Percentiles rank a stretch among this genome's conserved stretches.
phyloP scores from a whole-genome alignment of 2,797 vertebrate species.

The Scomberomorus guttatus region DNA sequence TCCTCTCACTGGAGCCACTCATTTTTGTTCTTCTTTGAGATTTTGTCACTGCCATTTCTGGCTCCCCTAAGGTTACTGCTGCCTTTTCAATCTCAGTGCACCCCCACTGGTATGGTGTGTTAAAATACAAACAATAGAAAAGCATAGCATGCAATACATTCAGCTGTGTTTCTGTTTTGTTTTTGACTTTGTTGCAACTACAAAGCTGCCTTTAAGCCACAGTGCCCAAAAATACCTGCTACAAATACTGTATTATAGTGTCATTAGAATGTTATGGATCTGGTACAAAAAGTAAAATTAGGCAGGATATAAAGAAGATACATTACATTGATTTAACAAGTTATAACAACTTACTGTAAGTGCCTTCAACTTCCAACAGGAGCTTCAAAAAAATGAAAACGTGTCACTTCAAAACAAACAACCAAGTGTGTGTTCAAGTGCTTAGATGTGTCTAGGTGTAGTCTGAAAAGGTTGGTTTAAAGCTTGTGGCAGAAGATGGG shows the following conservation, averaged over 20 bases:
- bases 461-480: background rate
- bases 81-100: conserved; percentile 53
- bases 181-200: conserved; percentile 27
- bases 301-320: background rate
- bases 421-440: background rate
- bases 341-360: too few relatives aligned
- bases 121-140: conserved; percentile 57
- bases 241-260: conserved; percentile 11
- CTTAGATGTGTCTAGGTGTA: too few relatives aligned
- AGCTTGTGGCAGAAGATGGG: too few relatives aligned
- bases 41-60: conserved; percentile 52
- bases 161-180: conserved; percentile 16
- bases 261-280: background rate
- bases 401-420: background rate
- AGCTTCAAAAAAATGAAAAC: background rate
- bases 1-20: conserved; percentile 35
- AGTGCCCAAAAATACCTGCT: background rate
- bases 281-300: background rate
- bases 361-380: too few relatives aligned
- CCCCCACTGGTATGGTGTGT: conserved; percentile 36
- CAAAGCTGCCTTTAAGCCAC: conserved; percentile 38
- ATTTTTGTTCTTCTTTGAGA: conserved; percentile 41
- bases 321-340: background rate
- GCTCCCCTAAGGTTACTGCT: conserved; percentile 59
- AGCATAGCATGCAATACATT: conserved; percentile 13